Conservation (phyloP, 2,113 vertebrate species). For the Pithys albifrons region DNA sequence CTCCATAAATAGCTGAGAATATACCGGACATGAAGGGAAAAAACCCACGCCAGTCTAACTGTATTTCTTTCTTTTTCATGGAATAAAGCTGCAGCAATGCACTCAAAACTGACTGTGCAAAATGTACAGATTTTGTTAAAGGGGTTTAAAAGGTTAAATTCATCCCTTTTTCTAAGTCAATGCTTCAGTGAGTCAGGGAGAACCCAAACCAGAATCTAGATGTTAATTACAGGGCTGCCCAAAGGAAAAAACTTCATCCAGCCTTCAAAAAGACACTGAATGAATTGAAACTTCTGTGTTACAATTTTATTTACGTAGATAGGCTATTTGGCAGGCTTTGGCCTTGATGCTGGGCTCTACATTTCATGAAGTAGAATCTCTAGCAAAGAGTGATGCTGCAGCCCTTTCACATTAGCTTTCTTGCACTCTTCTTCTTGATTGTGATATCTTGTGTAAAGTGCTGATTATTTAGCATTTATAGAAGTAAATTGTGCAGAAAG, state of each 20-base stretch:
- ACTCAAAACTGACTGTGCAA: not conserved
- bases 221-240: not conserved
- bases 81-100: not conserved
- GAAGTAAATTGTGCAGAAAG: not conserved
- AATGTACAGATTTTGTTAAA: not conserved
- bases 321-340: not conserved
- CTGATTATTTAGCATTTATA: conserved; percentile 24
- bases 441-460: not conserved
- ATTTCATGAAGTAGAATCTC: not conserved
- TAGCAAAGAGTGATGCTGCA: not conserved
- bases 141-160: not conserved
- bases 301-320: not conserved
- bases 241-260: not conserved
- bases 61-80: not conserved
- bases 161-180: not conserved
- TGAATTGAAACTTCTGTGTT: not conserved
- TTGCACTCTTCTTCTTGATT: not conserved
- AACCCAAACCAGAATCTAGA: not conserved
- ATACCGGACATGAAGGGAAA: not conserved
- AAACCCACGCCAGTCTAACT: fast-evolving
- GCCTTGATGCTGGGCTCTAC: not conserved
- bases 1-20: not conserved
- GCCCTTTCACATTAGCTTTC: not conserved
- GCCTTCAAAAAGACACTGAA: not conserved
- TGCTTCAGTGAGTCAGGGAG: not conserved